phyloP scores from a whole-genome alignment of 2,113 vertebrate species.

The Mohoua ochrocephala region DNA sequence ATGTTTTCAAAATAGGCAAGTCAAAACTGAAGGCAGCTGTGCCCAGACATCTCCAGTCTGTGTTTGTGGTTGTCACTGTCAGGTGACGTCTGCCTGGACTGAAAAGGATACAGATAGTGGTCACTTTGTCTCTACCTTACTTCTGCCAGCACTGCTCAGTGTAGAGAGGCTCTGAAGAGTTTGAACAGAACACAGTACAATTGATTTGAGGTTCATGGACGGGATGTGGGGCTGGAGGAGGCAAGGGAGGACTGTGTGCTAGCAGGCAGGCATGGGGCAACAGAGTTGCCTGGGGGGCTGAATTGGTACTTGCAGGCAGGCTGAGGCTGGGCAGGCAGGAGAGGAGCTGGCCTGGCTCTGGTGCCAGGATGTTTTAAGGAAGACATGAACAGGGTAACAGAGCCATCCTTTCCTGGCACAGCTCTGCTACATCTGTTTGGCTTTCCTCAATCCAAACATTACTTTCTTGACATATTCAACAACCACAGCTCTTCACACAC shows the following conservation, averaged over 20 bases:
- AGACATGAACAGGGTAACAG: background rate
- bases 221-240: background rate
- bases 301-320: rapidly evolving
- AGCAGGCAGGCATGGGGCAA: rapidly evolving
- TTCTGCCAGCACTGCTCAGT: background rate
- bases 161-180: background rate
- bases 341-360: background rate
- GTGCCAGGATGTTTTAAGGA: background rate
- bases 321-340: background rate
- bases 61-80: background rate
- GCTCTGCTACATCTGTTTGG: background rate
- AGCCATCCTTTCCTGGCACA: background rate
- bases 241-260: background rate
- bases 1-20: background rate
- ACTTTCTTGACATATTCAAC: slow-evolving; percentile 20
- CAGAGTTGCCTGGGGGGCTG: rapidly evolving
- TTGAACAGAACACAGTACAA: background rate
- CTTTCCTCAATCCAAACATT: slow-evolving; percentile 16
- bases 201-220: background rate
- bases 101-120: background rate
- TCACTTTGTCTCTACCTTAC: background rate
- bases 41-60: background rate
- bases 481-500: background rate
- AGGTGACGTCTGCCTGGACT: background rate
- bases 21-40: background rate